A percentile compares a stretch with the other conserved stretches of the same genome.
These are phyloP conservation scores for Dunckerocampus dactyliophorus DNA, from an alignment of 2,113 vertebrate genomes.

Conservation along the genomic window DNA sequence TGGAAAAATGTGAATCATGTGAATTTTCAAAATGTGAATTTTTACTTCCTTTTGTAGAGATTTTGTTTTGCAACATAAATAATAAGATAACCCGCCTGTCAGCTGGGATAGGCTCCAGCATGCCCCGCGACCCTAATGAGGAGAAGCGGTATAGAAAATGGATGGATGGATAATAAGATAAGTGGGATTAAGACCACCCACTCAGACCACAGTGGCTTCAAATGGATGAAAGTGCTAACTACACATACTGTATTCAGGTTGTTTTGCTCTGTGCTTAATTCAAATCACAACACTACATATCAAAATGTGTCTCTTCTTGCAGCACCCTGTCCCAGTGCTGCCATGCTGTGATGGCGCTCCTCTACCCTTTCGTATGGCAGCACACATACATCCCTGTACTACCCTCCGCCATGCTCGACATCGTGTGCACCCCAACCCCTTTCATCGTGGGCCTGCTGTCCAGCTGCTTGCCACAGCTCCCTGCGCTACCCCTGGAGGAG, in stretches of 20 bases:
- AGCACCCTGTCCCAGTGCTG: slow-evolving; percentile 90
- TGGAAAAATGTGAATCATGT: no score
- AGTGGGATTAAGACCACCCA: no score
- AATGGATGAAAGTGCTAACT: slow-evolving; percentile 10
- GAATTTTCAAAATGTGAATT: no score
- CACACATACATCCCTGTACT: slow-evolving; percentile 92
- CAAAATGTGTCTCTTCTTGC: slow-evolving; percentile 11
- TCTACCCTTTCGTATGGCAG: slow-evolving; percentile 86
- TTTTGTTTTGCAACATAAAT: no score
- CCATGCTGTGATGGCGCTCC: slow-evolving; percentile 83
- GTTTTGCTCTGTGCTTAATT: not conserved
- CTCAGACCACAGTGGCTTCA: slow-evolving; percentile 23
- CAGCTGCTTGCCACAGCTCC: slow-evolving; percentile 83
- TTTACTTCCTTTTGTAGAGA: no score
- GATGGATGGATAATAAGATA: no score
- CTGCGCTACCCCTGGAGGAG: slow-evolving; percentile 86
- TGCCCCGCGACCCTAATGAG: no score
- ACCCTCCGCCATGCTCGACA: slow-evolving; percentile 89
- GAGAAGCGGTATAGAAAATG: no score
- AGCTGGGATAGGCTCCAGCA: no score
- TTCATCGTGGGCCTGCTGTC: slow-evolving; percentile 92
- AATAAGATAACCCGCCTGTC: no score
- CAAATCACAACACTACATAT: not conserved
- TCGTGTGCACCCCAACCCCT: slow-evolving; percentile 90
- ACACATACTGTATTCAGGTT: no score